Percentiles rank a stretch among this genome's conserved stretches.
These are phyloP conservation scores for Diorhabda carinulata DNA, from an alignment of 1,140 invertebrate genomes.

Conservation along the genomic window DNA sequence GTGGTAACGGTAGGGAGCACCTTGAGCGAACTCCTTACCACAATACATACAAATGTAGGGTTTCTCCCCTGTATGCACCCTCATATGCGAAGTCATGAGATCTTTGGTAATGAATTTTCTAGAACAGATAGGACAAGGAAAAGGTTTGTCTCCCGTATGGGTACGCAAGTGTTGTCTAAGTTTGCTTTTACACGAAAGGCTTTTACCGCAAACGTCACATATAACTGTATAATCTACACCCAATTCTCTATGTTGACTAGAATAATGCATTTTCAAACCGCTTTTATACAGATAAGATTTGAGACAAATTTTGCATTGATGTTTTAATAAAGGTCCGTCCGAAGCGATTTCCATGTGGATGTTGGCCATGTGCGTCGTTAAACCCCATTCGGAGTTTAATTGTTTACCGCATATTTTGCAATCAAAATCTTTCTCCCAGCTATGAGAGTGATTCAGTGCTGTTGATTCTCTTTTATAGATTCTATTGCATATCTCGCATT, in stretches of 20 bases:
- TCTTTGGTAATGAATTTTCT: conserved; percentile 42
- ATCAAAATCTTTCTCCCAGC: conserved; percentile 69
- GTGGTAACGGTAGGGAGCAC: conserved; percentile 64
- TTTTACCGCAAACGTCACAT: conserved; percentile 73
- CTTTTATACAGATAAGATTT: conserved; percentile 44
- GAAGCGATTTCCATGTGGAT: conserved; percentile 44
- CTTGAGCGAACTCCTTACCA: conserved; percentile 40
- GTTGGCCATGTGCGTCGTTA: conserved; percentile 41
- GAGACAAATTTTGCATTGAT: conserved; percentile 42
- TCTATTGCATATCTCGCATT: conserved; percentile 26
- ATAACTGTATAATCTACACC: conserved; percentile 44
- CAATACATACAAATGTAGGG: conserved; percentile 37
- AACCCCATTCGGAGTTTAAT: conserved; percentile 34
- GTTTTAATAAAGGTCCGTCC: conserved; percentile 39
- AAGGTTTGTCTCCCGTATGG: conserved; percentile 44
- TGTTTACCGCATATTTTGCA: conserved; percentile 62
- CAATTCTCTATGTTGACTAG: conserved; percentile 36
- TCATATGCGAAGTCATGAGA: conserved; percentile 39
- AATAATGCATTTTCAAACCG: conserved; percentile 41
- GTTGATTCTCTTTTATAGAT: conserved; percentile 16
- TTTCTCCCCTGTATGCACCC: conserved; percentile 32
- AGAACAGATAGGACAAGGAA: conserved; percentile 36
- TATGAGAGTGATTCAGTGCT: conserved; percentile 52
- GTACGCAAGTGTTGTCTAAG: conserved; percentile 56
- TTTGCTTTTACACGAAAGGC: conserved; percentile 64